Evolutionary conservation across 2,888 invertebrate species (phyloP).

Genomic region (Sclerodermus sp.): DNA sequence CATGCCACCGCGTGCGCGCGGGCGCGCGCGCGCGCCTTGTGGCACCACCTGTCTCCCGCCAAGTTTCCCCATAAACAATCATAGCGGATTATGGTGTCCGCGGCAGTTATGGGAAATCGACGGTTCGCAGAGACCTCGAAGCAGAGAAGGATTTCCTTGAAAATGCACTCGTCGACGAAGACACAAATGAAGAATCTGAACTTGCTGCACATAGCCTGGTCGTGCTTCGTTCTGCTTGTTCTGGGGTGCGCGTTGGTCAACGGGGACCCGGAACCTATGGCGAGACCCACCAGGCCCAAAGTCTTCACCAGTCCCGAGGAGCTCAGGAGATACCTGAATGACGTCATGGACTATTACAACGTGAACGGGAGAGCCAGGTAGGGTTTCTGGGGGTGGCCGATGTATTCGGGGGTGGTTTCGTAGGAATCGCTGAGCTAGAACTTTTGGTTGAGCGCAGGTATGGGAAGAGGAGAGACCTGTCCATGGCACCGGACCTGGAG

Average conservation of each 20-base stretch:
- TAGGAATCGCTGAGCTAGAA: background rate
- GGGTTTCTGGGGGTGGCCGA: too few relatives aligned
- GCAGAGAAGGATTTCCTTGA: too few relatives aligned
- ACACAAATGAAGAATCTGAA: background rate
- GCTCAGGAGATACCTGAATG: slow-evolving; percentile 59
- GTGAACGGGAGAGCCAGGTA: slow-evolving; percentile 61
- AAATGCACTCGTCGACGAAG: background rate
- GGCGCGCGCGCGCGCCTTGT: too few relatives aligned
- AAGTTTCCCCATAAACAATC: too few relatives aligned
- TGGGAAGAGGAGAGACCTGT: slow-evolving; percentile 35
- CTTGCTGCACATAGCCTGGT: background rate
- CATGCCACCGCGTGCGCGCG: too few relatives aligned
- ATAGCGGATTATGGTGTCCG: too few relatives aligned
- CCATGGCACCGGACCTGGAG: slow-evolving; percentile 6
- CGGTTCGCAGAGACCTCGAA: too few relatives aligned
- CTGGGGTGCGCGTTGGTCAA: slow-evolving; percentile 14
- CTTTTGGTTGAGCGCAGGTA: slow-evolving; percentile 24
- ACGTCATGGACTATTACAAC: slow-evolving; percentile 61
- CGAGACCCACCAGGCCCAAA: slow-evolving; percentile 53
- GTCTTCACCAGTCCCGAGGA: slow-evolving; percentile 59
- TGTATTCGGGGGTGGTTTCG: background rate
- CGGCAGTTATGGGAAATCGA: too few relatives aligned
- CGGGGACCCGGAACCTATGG: slow-evolving; percentile 35
- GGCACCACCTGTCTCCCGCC: too few relatives aligned
- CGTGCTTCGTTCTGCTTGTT: slow-evolving; percentile 6